A percentile compares a stretch with the other conserved stretches of the same genome.
phyloP scores from a whole-genome alignment of 2,888 invertebrate species.

The Cenopis cana region DNA sequence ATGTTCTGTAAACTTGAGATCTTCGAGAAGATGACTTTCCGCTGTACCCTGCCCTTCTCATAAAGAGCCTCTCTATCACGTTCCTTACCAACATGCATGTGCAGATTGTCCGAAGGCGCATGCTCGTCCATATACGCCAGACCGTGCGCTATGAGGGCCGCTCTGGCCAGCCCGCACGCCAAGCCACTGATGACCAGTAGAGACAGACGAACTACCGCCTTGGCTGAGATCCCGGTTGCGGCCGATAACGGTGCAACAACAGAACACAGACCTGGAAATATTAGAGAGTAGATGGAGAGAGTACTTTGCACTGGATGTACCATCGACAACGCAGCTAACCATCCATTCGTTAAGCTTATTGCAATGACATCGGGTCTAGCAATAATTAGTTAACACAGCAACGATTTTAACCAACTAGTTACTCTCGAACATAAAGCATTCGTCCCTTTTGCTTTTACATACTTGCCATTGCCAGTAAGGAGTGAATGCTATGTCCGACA shows the following conservation, averaged over 20 bases:
- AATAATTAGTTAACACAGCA: too few species aligned
- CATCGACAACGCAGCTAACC: too few species aligned
- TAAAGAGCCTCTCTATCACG: background rate
- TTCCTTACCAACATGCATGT: conserved; percentile 25
- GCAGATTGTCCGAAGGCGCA: conserved; percentile 26
- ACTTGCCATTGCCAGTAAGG: too few species aligned
- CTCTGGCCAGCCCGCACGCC: conserved; percentile 16
- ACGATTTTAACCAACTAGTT: too few species aligned
- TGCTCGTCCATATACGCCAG: conserved; percentile 36
- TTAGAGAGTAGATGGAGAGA: background rate
- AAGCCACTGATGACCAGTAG: conserved; percentile 11
- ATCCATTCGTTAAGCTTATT: too few species aligned
- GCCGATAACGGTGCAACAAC: background rate
- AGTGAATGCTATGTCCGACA: too few species aligned
- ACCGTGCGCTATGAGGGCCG: conserved; percentile 16
- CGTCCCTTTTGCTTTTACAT: too few species aligned
- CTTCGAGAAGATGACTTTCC: too few species aligned
- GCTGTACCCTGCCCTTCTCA: background rate
- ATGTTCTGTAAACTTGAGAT: background rate
- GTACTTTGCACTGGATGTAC: background rate
- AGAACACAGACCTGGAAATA: conserved; percentile 16
- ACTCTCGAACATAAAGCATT: too few species aligned
- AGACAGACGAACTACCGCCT: conserved; percentile 23
- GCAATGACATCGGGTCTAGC: too few species aligned
- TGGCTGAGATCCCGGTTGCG: background rate